Percentiles rank a stretch among this genome's conserved stretches.
These are phyloP conservation scores for Drosophila subpulchrella DNA, from an alignment of 1,140 invertebrate genomes.

Conservation along the genomic window DNA sequence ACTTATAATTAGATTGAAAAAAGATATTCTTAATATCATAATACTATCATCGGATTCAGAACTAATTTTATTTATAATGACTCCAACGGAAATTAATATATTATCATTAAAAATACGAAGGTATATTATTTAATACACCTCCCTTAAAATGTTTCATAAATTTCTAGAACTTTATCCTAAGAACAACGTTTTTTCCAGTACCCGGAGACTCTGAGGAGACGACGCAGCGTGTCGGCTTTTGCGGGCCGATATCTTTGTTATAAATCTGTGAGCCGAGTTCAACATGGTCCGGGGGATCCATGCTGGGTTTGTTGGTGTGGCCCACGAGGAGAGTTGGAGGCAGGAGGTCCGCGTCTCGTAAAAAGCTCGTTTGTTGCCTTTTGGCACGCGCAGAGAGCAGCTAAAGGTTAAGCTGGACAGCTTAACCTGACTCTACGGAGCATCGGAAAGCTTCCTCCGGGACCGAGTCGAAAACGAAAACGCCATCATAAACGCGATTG, in stretches of 20 bases:
- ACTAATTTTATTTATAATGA: no score
- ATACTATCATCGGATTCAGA: no score
- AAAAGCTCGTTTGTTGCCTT: slow-evolving; percentile 80
- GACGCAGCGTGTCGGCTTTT: slow-evolving; percentile 73
- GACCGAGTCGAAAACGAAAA: slow-evolving; percentile 26
- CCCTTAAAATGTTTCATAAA: no score
- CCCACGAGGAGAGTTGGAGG: slow-evolving; percentile 47
- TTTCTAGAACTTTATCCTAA: not conserved
- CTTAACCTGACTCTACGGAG: slow-evolving; percentile 58
- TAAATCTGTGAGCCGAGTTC: slow-evolving; percentile 81
- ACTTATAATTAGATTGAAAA: no score
- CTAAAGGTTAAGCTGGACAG: slow-evolving; percentile 76
- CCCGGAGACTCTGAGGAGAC: slow-evolving; percentile 22
- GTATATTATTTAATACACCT: no score
- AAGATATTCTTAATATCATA: no score
- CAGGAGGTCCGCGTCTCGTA: slow-evolving; percentile 58
- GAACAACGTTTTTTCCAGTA: slow-evolving; percentile 10
- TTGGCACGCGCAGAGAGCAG: slow-evolving; percentile 76
- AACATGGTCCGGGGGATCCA: slow-evolving; percentile 66
- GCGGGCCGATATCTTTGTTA: slow-evolving; percentile 78
- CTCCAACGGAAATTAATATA: no score
- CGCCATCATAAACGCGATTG: slow-evolving; percentile 70
- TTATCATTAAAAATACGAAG: no score
- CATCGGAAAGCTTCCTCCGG: slow-evolving; percentile 35
- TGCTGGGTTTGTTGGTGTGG: slow-evolving; percentile 75